These are phyloP conservation scores for Thaumetopoea pityocampa DNA, from an alignment of 1,140 invertebrate genomes.

Conservation along the genomic window DNA sequence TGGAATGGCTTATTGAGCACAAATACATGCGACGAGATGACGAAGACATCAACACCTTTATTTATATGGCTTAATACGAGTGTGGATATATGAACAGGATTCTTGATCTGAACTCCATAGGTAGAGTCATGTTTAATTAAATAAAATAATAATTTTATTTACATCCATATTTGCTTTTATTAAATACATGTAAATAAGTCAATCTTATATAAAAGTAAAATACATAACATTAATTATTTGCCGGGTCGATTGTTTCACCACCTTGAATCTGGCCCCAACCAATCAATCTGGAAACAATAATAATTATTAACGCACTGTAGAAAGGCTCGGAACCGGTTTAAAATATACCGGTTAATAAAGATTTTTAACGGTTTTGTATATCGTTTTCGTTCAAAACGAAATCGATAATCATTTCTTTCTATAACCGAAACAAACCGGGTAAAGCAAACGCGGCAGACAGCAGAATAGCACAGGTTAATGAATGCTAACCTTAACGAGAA, in stretches of 20 bases:
- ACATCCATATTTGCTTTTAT: conserved; percentile 39
- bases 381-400: too few relatives aligned
- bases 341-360: too few relatives aligned
- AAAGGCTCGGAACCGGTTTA: too few relatives aligned
- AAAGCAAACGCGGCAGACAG: too few relatives aligned
- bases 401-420: too few relatives aligned
- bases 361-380: too few relatives aligned
- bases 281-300: conserved; percentile 84
- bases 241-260: conserved; percentile 91
- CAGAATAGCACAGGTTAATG: too few relatives aligned
- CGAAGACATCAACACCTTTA: conserved; percentile 98
- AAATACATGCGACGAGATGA: conserved; percentile 98
- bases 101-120: conserved; percentile 7
- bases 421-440: too few relatives aligned
- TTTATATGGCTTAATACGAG: conserved; percentile 98
- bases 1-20: conserved; percentile 99
- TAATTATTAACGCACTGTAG: neutral
- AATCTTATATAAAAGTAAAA: conserved; percentile 47
- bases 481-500: too few relatives aligned
- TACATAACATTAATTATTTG: conserved; percentile 59
- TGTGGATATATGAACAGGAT: conserved; percentile 36
- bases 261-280: conserved; percentile 98
- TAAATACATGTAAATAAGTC: conserved; percentile 50
- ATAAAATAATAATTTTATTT: conserved; percentile 19
- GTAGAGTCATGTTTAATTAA: neutral